Conservation (phyloP, 2,888 invertebrate species). For the Drosophila putrida region DNA sequence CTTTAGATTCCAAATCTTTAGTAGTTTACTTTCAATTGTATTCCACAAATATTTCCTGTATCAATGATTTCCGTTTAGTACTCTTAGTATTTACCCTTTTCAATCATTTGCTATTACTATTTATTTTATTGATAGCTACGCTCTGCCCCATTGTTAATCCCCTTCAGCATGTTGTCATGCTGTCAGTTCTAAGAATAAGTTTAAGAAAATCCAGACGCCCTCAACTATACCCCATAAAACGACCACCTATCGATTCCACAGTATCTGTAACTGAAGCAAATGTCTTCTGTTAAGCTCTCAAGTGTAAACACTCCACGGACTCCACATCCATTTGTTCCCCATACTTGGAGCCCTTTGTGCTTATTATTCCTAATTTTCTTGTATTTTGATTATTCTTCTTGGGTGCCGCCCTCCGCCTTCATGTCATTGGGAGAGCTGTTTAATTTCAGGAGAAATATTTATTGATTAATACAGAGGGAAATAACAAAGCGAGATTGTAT, state of each 20-base stretch:
- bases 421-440: conserved; percentile 33
- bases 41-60: too few species aligned
- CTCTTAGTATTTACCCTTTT: not conserved
- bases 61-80: not conserved
- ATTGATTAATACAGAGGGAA: conserved; percentile 53
- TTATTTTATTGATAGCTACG: conserved; percentile 16
- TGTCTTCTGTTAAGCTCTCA: conserved; percentile 34
- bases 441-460: conserved; percentile 61
- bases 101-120: conserved; percentile 6
- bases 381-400: conserved; percentile 54
- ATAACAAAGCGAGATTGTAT: not conserved
- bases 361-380: conserved; percentile 61
- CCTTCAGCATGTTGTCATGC: conserved; percentile 37
- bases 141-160: conserved; percentile 37
- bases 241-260: conserved; percentile 20
- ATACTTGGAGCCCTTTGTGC: conserved; percentile 45
- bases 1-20: too few species aligned
- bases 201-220: conserved; percentile 2
- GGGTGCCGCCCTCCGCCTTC: not conserved
- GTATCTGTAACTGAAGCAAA: conserved; percentile 37
- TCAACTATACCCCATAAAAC: conserved; percentile 3
- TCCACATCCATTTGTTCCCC: conserved; percentile 31
- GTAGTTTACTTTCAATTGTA: too few species aligned
- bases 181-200: conserved; percentile 37
- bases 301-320: conserved; percentile 44